These are phyloP conservation scores for Portunus trituberculatus DNA, from an alignment of 1,140 invertebrate species.

Conservation along the genomic window DNA sequence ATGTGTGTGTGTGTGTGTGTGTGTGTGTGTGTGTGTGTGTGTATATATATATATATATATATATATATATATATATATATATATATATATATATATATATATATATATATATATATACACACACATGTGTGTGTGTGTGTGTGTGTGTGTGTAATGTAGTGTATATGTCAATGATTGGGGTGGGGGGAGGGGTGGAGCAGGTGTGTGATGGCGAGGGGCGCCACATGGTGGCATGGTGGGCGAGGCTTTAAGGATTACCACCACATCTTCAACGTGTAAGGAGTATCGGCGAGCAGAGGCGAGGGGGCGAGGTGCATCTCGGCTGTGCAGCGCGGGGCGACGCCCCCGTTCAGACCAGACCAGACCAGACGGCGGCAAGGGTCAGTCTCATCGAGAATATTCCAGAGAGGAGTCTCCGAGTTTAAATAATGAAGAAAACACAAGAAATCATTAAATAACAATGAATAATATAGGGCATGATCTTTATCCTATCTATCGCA, in stretches of 20 bases:
- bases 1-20: constrained; percentile 11
- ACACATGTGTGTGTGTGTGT: neutral
- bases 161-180: neutral
- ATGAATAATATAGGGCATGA: neutral
- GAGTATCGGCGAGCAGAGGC: neutral
- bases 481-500: neutral
- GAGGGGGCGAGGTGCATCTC: neutral
- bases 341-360: neutral
- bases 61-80: constrained; percentile 62
- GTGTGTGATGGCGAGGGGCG: no score
- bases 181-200: no score
- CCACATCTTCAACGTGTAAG: no score
- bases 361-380: constrained; percentile 7
- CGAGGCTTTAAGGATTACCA: no score
- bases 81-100: constrained; percentile 60
- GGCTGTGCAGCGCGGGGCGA: neutral
- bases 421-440: neutral
- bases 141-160: neutral
- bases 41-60: constrained; percentile 22
- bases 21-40: constrained; percentile 32
- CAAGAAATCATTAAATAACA: neutral
- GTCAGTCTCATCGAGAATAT: neutral
- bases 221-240: no score
- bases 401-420: neutral
- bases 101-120: constrained; percentile 52